Evolutionary conservation across 2,888 invertebrate species (phyloP).

Genomic region (Hirtodrosophila alboralis): DNA sequence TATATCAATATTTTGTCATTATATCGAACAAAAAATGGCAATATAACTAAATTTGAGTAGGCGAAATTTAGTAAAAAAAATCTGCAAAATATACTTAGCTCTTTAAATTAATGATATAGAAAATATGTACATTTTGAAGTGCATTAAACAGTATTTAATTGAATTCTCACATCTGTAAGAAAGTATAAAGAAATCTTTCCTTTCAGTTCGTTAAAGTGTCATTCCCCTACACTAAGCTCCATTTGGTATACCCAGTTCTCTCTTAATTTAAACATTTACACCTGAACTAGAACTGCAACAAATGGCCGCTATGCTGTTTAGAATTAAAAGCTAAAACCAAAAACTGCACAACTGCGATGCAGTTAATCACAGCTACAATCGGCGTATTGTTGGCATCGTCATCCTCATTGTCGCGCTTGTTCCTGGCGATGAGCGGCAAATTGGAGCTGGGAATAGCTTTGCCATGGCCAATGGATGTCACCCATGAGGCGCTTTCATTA

Average conservation of each 20-base stretch:
- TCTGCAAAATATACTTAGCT: too few species aligned
- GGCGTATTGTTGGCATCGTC: slow-evolving; percentile 43
- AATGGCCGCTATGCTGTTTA: slow-evolving; percentile 56
- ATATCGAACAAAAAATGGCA: too few species aligned
- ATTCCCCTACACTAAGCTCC: neutral
- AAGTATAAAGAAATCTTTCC: too few species aligned
- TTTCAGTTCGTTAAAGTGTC: neutral
- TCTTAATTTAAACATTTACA: neutral
- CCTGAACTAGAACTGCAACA: slow-evolving; percentile 24
- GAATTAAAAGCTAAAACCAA: slow-evolving; percentile 55
- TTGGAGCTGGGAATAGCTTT: slow-evolving; percentile 9
- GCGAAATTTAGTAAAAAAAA: too few species aligned
- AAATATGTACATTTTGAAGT: too few species aligned
- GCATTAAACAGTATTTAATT: too few species aligned
- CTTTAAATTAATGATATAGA: too few species aligned
- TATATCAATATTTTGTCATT: too few species aligned
- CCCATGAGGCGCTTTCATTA: slow-evolving; percentile 57
- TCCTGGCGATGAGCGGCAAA: slow-evolving; percentile 4
- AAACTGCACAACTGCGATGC: slow-evolving; percentile 47
- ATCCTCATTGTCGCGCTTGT: slow-evolving; percentile 20
- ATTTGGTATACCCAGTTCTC: too few species aligned
- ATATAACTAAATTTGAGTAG: too few species aligned
- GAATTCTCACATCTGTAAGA: too few species aligned
- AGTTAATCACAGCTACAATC: slow-evolving; percentile 68
- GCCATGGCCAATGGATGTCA: slow-evolving; percentile 46